Evolutionary conservation across 2,888 invertebrate species (phyloP).

Genomic region (Sarcophaga subvicina): DNA sequence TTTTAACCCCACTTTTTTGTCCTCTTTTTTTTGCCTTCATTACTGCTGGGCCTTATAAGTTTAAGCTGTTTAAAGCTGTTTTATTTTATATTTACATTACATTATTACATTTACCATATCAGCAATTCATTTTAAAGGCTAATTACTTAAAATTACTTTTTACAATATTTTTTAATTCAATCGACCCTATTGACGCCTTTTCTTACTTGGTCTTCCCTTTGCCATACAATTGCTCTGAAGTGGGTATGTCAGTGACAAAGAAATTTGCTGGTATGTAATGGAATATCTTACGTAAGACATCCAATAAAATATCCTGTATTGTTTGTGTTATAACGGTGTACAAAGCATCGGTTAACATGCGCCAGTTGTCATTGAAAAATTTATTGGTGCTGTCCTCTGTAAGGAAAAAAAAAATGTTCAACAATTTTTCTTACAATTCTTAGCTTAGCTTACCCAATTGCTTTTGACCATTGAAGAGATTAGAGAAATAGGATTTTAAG

Average conservation of each 20-base stretch:
- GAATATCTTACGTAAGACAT: conserved; percentile 86
- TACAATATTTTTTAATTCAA: background rate
- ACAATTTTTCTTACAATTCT: background rate
- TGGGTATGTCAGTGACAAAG: conserved; percentile 85
- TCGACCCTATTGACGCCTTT: background rate
- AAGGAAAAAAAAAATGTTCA: conserved; percentile 61
- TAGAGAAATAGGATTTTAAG: conserved; percentile 86
- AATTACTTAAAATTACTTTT: background rate
- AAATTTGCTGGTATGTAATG: conserved; percentile 88
- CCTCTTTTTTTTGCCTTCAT: background rate
- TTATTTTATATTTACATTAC: conserved; percentile 30
- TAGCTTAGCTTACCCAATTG: conserved; percentile 84
- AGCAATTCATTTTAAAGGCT: background rate
- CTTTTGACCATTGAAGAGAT: conserved; percentile 88
- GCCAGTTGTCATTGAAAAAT: conserved; percentile 89
- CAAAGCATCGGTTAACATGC: conserved; percentile 87
- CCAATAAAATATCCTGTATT: conserved; percentile 87
- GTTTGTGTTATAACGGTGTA: conserved; percentile 87
- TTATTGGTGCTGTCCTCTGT: conserved; percentile 89
- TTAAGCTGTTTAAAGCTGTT: conserved; percentile 36
- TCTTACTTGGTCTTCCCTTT: conserved; percentile 69
- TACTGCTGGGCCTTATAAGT: background rate
- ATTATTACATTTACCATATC: conserved; percentile 16
- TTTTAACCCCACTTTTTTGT: background rate
- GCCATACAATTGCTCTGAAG: conserved; percentile 78